phyloP scores from a whole-genome alignment of 2,113 vertebrate genomes.

The Bagarius yarrelli region DNA sequence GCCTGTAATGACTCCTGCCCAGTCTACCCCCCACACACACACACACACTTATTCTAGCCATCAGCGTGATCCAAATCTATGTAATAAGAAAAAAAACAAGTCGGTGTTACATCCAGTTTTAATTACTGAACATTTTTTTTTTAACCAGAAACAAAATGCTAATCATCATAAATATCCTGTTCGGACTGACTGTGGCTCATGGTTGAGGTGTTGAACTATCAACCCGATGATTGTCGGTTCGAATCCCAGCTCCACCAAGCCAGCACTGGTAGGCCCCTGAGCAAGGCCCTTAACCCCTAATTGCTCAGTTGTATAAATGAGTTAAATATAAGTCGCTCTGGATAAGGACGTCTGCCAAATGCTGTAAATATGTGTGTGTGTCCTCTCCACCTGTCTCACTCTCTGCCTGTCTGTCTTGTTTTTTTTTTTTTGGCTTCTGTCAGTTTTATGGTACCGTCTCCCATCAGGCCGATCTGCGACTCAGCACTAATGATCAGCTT shows the following conservation, averaged over 20 bases:
- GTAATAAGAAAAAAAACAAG: not conserved
- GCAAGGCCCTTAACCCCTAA: no score
- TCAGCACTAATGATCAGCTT: constrained; percentile 43
- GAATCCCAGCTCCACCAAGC: no score
- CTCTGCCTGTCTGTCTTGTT: not conserved
- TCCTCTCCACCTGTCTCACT: not conserved
- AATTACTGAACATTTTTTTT: not conserved
- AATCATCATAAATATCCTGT: not conserved
- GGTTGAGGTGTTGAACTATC: no score
- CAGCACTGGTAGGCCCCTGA: no score
- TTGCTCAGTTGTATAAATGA: no score
- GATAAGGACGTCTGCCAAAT: no score
- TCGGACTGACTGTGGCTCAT: no score
- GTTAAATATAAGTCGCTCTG: no score
- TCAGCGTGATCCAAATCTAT: not conserved
- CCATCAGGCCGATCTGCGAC: constrained; percentile 49
- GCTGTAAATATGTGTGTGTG: not conserved
- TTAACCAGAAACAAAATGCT: not conserved
- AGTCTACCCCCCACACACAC: constrained; percentile 19
- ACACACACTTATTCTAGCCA: constrained; percentile 6
- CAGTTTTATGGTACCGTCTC: constrained; percentile 47
- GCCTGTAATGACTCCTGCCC: constrained; percentile 47
- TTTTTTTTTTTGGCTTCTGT: constrained; percentile 34
- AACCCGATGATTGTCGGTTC: no score
- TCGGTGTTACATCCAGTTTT: not conserved